Conservation (phyloP, 2,113 vertebrate genomes). For the Myrmecobius fasciatus region DNA sequence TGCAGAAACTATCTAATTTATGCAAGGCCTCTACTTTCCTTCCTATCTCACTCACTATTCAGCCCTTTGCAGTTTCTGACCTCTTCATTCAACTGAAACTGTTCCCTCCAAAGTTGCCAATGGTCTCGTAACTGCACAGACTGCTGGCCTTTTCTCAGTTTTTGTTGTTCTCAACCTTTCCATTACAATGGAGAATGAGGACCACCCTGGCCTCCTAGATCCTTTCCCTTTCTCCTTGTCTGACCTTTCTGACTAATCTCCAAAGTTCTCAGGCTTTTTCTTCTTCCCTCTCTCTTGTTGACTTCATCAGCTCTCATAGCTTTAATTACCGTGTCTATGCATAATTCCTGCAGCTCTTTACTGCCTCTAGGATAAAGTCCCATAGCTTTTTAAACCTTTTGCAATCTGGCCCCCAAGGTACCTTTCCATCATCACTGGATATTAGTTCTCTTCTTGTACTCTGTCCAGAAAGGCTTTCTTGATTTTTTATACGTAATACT, state of each 20-base stretch:
- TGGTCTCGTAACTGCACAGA: neutral
- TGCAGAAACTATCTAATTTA: neutral
- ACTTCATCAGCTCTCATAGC: neutral
- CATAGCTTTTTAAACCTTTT: neutral
- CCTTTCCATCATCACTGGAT: neutral
- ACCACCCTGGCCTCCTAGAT: neutral
- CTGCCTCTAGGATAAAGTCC: neutral
- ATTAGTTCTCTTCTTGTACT: neutral
- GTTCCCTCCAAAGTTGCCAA: neutral
- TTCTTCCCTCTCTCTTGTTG: neutral
- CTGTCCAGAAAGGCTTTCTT: neutral
- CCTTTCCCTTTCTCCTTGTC: neutral
- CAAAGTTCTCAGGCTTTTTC: neutral
- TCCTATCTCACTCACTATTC: neutral
- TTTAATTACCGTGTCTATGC: neutral
- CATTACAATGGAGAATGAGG: neutral
- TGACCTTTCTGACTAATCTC: neutral
- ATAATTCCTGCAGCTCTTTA: neutral
- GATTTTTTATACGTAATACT: neutral
- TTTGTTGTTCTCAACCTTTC: neutral
- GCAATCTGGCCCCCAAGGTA: neutral
- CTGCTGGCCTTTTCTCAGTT: neutral
- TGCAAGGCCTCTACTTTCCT: neutral
- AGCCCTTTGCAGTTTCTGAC: neutral
- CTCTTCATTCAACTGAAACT: neutral